Conservation (phyloP, 2,797 vertebrate genomes). For the Helicolenus hilgendorfi region DNA sequence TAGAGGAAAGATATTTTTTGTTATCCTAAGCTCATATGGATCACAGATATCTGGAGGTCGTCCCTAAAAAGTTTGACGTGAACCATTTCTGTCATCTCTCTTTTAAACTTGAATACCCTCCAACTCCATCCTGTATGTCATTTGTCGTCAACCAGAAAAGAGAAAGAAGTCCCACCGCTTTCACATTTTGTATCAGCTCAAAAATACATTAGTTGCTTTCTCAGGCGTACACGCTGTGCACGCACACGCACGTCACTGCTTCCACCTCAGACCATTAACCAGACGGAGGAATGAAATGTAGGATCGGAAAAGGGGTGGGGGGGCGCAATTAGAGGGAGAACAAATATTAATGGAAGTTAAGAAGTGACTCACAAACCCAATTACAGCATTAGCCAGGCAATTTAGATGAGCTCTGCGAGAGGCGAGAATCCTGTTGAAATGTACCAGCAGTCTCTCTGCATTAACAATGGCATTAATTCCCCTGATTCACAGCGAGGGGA, state of each 20-base stretch:
- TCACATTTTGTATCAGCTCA: slow-evolving; percentile 47
- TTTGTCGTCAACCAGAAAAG: slow-evolving; percentile 29
- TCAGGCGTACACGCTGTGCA: slow-evolving; percentile 6
- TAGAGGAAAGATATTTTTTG: slow-evolving; percentile 21
- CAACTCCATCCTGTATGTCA: slow-evolving; percentile 19
- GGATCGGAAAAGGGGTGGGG: slow-evolving; percentile 54
- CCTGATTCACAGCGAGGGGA: slow-evolving; percentile 63
- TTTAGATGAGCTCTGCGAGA: slow-evolving; percentile 92
- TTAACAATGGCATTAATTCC: slow-evolving; percentile 88
- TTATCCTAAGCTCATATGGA: slow-evolving; percentile 3
- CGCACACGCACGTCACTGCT: slow-evolving; percentile 25
- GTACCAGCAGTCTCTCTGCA: slow-evolving; percentile 88
- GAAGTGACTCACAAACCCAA: slow-evolving; percentile 93
- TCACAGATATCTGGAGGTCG: slow-evolving; percentile 28
- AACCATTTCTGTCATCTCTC: slow-evolving; percentile 47
- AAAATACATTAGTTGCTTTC: slow-evolving; percentile 67
- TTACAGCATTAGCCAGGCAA: slow-evolving; percentile 92
- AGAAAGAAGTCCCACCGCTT: slow-evolving; percentile 29
- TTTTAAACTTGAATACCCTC: slow-evolving; percentile 31
- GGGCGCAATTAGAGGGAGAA: slow-evolving; percentile 84
- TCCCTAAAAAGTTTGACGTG: slow-evolving; percentile 16
- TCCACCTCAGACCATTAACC: slow-evolving; percentile 79
- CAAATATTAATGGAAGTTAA: slow-evolving; percentile 91
- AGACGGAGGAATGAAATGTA: slow-evolving; percentile 77
- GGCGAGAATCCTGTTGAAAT: slow-evolving; percentile 92